phyloP scores from a whole-genome alignment of 2,797 vertebrate species.

The Phoebastria nigripes region DNA sequence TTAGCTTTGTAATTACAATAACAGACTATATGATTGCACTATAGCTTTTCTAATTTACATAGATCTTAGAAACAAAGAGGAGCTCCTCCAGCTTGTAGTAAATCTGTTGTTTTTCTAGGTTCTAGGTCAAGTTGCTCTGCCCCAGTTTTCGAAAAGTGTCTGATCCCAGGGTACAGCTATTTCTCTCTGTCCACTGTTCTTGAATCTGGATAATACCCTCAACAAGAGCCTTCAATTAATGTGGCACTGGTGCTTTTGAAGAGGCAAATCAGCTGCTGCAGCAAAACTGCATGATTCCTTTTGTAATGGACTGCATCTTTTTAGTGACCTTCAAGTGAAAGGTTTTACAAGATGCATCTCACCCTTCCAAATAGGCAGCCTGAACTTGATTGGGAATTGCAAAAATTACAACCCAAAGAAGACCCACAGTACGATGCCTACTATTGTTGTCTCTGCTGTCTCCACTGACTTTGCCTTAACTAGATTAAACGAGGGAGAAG shows the following conservation, averaged over 20 bases:
- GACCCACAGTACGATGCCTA: neutral
- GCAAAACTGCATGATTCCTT: neutral
- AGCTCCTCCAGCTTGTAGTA: conserved; percentile 3
- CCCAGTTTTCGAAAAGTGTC: conserved; percentile 46
- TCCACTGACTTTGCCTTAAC: neutral
- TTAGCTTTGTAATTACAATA: neutral
- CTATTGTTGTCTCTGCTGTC: neutral
- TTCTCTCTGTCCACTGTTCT: conserved; percentile 38
- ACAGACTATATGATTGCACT: neutral
- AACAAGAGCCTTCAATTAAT: conserved; percentile 32
- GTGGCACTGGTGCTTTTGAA: conserved; percentile 35
- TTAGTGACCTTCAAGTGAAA: conserved; percentile 7
- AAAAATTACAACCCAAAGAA: neutral
- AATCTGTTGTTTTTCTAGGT: conserved; percentile 43
- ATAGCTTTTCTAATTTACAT: neutral
- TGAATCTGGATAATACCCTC: conserved; percentile 30
- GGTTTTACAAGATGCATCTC: conserved; percentile 26
- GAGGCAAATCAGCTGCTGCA: conserved; percentile 46
- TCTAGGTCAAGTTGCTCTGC: conserved; percentile 40
- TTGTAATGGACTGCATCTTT: conserved; percentile 18
- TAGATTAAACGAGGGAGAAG: neutral
- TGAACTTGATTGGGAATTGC: neutral
- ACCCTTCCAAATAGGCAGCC: neutral
- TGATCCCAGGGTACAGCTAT: conserved; percentile 39
- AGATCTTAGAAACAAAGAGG: neutral